Conservation (phyloP, 1,140 invertebrate species). For the Zaprionus vittiger region DNA sequence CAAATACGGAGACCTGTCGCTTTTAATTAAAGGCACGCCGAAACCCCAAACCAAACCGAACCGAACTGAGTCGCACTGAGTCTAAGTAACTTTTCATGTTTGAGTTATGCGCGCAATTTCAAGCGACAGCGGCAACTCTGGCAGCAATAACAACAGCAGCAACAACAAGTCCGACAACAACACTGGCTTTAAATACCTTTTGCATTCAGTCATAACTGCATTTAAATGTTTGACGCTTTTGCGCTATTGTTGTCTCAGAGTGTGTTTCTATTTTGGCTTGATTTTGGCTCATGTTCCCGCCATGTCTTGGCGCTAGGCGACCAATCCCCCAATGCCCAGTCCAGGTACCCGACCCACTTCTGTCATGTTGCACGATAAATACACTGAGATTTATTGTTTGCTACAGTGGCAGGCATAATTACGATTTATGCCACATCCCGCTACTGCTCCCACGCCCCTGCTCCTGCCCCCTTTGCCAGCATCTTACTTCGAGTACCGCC, state of each 20-base stretch:
- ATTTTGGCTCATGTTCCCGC: constrained; percentile 35
- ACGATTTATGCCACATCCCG: constrained; percentile 70
- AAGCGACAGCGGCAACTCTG: constrained; percentile 60
- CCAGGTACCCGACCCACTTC: constrained; percentile 69
- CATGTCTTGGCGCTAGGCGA: background rate
- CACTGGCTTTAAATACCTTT: constrained; percentile 61
- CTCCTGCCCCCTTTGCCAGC: too few relatives aligned
- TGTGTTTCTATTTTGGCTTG: constrained; percentile 36
- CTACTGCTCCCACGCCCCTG: background rate
- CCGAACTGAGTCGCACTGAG: background rate
- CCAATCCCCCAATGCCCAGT: constrained; percentile 5
- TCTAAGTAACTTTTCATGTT: constrained; percentile 83
- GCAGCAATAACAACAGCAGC: constrained; percentile 10
- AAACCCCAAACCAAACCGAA: constrained; percentile 27
- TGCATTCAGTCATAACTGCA: constrained; percentile 81
- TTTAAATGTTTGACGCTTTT: constrained; percentile 57
- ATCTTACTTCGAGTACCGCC: background rate
- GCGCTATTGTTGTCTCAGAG: constrained; percentile 40
- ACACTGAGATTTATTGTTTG: constrained; percentile 77
- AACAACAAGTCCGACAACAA: constrained; percentile 34
- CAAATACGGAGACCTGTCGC: constrained; percentile 77
- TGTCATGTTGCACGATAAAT: constrained; percentile 81
- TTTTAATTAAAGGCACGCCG: constrained; percentile 78
- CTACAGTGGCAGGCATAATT: constrained; percentile 78
- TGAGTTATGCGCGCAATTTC: constrained; percentile 77